phyloP scores from a whole-genome alignment of 1,140 invertebrate genomes.

The Pissodes strobi region DNA sequence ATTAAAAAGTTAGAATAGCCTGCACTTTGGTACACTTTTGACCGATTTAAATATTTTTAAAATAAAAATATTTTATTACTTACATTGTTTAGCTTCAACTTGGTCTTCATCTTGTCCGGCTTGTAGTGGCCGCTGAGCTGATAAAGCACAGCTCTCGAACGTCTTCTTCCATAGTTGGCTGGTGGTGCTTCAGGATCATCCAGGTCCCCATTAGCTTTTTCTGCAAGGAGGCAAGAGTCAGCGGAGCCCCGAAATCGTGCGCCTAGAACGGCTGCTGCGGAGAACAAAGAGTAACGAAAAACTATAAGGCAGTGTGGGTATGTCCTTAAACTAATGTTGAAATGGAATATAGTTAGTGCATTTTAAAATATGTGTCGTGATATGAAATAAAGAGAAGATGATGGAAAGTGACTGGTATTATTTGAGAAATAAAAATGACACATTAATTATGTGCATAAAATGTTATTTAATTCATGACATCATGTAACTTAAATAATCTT shows the following conservation, averaged over 20 bases:
- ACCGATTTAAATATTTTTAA: too few species aligned
- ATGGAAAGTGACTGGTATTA: too few species aligned
- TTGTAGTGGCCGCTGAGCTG: slow-evolving; percentile 95
- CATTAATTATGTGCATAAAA: too few species aligned
- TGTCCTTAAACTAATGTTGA: slow-evolving; percentile 31
- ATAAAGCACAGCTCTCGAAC: slow-evolving; percentile 93
- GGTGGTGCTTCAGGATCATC: slow-evolving; percentile 80
- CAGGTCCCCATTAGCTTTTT: slow-evolving; percentile 75
- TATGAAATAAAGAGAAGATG: too few species aligned
- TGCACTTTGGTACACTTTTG: too few species aligned
- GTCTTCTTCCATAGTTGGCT: slow-evolving; percentile 85
- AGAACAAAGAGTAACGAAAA: slow-evolving; percentile 46
- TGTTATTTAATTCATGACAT: too few species aligned
- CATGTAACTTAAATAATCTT: too few species aligned
- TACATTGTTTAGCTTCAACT: slow-evolving; percentile 94
- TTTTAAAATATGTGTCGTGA: too few species aligned
- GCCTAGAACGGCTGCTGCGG: slow-evolving; percentile 70
- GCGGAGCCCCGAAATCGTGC: slow-evolving; percentile 66
- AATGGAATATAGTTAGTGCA: too few species aligned
- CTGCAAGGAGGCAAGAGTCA: slow-evolving; percentile 72
- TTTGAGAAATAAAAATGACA: too few species aligned
- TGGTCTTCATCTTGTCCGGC: slow-evolving; percentile 89
- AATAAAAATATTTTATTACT: too few species aligned
- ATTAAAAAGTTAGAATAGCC: too few species aligned
- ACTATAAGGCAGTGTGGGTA: slow-evolving; percentile 30